Percentiles rank a stretch among this genome's conserved stretches.
Evolutionary conservation across 23 tunicate species (phyloP).

Genomic region (Styela plicata): DNA sequence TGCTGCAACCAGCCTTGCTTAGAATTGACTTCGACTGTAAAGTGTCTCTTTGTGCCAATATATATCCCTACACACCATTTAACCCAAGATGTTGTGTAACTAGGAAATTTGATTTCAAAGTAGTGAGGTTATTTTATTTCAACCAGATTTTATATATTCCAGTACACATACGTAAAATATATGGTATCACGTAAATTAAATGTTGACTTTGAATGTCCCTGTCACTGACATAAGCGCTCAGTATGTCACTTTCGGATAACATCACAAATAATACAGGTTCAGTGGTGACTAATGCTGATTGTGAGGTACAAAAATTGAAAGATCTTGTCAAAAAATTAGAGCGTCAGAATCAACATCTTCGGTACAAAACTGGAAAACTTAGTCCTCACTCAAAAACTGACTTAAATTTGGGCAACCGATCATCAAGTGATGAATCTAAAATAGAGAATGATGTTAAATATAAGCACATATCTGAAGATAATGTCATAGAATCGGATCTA

Average conservation of each 20-base stretch:
- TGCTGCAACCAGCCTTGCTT: no score
- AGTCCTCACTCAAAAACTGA: constrained; percentile 17
- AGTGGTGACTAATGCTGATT: constrained; percentile 38
- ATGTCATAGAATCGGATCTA: background rate
- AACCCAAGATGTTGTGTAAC: no score
- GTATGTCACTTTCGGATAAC: background rate
- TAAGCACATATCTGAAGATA: background rate
- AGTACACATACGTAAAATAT: no score
- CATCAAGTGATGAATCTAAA: background rate
- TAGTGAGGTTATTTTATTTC: no score
- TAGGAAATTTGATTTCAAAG: no score
- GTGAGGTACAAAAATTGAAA: constrained; percentile 72
- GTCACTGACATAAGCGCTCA: no score
- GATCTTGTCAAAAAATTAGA: constrained; percentile 82
- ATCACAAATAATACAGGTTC: background rate
- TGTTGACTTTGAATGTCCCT: no score
- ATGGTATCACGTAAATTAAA: no score
- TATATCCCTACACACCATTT: no score
- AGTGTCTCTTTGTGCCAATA: no score
- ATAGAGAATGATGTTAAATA: background rate
- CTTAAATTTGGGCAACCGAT: background rate
- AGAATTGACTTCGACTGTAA: no score
- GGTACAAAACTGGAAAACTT: constrained; percentile 71
- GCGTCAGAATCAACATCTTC: constrained; percentile 82
- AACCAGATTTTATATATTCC: no score